A percentile compares a stretch with the other conserved stretches of the same genome.
phyloP scores from a whole-genome alignment of 2,797 vertebrate genomes.

The Eulemur coronatus region DNA sequence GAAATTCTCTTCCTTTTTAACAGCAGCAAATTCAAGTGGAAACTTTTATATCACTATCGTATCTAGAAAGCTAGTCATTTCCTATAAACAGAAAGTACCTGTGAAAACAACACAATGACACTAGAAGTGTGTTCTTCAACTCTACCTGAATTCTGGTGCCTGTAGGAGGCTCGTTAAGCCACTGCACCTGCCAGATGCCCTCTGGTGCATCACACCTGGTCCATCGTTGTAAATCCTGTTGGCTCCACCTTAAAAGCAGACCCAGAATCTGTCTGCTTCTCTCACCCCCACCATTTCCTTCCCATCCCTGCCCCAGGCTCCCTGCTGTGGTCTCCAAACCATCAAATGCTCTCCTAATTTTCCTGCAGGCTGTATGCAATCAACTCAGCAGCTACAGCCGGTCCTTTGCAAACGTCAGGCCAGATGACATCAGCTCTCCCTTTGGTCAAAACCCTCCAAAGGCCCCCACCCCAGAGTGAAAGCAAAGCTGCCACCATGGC shows the following conservation, averaged over 20 bases:
- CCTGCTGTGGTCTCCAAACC: fast-evolving
- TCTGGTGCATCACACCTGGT: too few relatives aligned
- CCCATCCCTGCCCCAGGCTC: neutral
- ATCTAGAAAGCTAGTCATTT: neutral
- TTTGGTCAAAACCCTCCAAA: neutral
- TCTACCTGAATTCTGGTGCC: neutral
- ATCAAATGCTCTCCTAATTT: too few relatives aligned
- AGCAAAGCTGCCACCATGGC: neutral
- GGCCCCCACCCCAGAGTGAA: neutral
- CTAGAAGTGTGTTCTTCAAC: neutral
- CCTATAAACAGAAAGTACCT: neutral
- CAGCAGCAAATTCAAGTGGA: neutral
- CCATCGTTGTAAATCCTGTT: neutral
- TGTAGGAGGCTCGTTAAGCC: neutral
- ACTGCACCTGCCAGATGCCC: neutral
- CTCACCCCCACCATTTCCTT: too few relatives aligned
- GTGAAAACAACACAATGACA: neutral
- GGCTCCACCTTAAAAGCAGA: neutral
- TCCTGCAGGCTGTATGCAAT: neutral
- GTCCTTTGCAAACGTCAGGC: neutral
- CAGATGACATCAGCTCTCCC: neutral
- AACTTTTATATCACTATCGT: neutral
- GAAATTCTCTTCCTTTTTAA: neutral
- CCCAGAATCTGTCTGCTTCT: too few relatives aligned
- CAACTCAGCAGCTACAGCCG: neutral